Percentiles rank a stretch among this genome's conserved stretches.
These are phyloP conservation scores for Electrona antarctica DNA, from an alignment of 2,113 vertebrate species.

Conservation along the genomic window DNA sequence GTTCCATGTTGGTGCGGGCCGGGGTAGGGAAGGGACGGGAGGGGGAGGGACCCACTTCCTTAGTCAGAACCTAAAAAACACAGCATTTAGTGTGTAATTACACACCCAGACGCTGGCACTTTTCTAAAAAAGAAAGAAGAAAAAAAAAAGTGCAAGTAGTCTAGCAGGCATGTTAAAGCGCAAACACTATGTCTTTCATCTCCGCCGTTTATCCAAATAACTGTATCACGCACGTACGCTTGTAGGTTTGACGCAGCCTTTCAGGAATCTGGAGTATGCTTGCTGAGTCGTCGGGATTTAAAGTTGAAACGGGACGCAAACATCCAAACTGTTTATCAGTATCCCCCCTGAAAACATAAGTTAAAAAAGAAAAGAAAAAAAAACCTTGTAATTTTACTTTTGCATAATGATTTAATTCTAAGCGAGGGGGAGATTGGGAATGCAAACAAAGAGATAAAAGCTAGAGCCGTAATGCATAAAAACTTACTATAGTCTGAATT, in stretches of 20 bases:
- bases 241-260: slow-evolving; percentile 58
- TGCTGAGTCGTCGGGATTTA: slow-evolving; percentile 46
- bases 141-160: slow-evolving; percentile 69
- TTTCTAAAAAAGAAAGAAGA: slow-evolving; percentile 25
- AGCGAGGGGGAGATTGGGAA: slow-evolving; percentile 42
- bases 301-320: too few relatives aligned
- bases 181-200: slow-evolving; percentile 69
- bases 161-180: slow-evolving; percentile 66
- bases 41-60: slow-evolving; percentile 48
- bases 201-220: slow-evolving; percentile 69
- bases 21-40: too few relatives aligned
- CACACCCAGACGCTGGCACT: slow-evolving; percentile 64
- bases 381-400: slow-evolving; percentile 45
- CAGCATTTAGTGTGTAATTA: slow-evolving; percentile 71
- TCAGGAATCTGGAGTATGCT: slow-evolving; percentile 59
- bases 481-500: slow-evolving; percentile 21
- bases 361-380: too few relatives aligned
- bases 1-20: too few relatives aligned
- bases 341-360: slow-evolving; percentile 47
- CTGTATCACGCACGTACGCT: too few relatives aligned
- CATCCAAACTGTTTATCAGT: slow-evolving; percentile 60
- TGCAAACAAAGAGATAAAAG: slow-evolving; percentile 9
- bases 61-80: slow-evolving; percentile 31
- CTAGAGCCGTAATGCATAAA: slow-evolving; percentile 12
- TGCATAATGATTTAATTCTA: slow-evolving; percentile 56